These are phyloP conservation scores for Hydrozoanthus tunicans DNA, from an alignment of 64 coral and sea anemone genomes.

Conservation along the genomic window DNA sequence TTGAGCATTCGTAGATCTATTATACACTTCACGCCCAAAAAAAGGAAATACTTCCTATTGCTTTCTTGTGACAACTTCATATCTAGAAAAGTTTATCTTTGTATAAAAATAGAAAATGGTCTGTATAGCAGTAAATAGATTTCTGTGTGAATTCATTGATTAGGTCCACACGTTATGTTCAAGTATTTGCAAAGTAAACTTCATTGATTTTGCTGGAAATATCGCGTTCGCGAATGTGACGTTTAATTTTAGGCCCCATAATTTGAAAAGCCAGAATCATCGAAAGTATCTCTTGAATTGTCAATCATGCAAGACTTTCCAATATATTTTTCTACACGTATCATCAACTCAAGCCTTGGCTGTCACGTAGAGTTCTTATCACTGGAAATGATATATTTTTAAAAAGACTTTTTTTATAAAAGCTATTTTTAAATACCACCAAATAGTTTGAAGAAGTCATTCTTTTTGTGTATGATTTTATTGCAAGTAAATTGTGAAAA, in stretches of 20 bases:
- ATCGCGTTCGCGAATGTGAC: neutral
- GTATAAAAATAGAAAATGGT: neutral
- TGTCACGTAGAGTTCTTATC: no score
- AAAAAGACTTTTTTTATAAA: neutral
- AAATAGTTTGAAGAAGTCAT: slow-evolving; percentile 3
- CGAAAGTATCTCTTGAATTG: neutral
- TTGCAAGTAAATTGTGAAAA: neutral
- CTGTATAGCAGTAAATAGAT: neutral
- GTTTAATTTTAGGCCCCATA: neutral
- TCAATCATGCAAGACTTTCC: neutral
- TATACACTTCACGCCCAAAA: neutral
- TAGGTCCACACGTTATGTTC: neutral
- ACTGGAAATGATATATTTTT: neutral
- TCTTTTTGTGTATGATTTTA: neutral
- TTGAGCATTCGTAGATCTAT: no score
- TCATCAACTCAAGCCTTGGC: neutral
- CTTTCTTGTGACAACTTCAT: no score
- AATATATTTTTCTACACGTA: neutral
- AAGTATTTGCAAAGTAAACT: no score
- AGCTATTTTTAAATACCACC: neutral
- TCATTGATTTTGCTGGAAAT: neutral
- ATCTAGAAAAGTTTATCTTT: slow-evolving; percentile 3
- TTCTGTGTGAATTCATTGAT: neutral
- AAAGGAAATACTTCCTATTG: no score
- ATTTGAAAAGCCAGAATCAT: neutral